Conservation (phyloP, 2,113 vertebrate species). For the Petromus typicus region DNA sequence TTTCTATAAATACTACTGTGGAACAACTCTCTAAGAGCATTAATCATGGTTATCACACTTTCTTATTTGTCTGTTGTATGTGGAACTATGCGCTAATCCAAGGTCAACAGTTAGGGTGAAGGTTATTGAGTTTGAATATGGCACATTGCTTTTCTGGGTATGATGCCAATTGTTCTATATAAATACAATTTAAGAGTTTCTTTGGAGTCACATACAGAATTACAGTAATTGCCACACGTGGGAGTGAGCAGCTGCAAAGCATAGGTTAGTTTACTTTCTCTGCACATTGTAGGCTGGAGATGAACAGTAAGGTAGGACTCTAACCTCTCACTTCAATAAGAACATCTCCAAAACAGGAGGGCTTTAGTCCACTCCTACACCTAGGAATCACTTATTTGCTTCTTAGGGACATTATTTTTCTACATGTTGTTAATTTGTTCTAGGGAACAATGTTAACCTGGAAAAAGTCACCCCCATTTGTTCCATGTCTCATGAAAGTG, state of each 20-base stretch:
- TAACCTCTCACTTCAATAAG: not conserved
- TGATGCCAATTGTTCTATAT: not conserved
- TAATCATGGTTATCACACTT: not conserved
- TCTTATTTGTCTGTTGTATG: not conserved
- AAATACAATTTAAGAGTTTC: not conserved
- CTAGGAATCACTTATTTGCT: not conserved
- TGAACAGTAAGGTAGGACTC: not conserved
- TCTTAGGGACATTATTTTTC: not conserved
- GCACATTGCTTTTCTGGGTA: not conserved
- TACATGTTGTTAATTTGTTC: not conserved
- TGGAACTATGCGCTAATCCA: not conserved
- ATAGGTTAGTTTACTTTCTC: not conserved
- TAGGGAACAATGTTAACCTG: not conserved
- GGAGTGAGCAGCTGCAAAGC: not conserved
- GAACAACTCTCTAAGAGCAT: not conserved
- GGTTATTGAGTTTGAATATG: not conserved
- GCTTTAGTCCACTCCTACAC: not conserved
- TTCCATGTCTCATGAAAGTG: not conserved
- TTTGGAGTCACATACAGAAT: not conserved
- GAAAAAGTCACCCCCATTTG: not conserved
- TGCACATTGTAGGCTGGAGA: not conserved
- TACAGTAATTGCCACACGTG: not conserved
- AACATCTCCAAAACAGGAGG: not conserved
- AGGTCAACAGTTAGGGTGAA: not conserved
- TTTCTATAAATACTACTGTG: not conserved